Conservation (phyloP, 2,113 vertebrate species). For the Epinephelus lanceolatus region DNA sequence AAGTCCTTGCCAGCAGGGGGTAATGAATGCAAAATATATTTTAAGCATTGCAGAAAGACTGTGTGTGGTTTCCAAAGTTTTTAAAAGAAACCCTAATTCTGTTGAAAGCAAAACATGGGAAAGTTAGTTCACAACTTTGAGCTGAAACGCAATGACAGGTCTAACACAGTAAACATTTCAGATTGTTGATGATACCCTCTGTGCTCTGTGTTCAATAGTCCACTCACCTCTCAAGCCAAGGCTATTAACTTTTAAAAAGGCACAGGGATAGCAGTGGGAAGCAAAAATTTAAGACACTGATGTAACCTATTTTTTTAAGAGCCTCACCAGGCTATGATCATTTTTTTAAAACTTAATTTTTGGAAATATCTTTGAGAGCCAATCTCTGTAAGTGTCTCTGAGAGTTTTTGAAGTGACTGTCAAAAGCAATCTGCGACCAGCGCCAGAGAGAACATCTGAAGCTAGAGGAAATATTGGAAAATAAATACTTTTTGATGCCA, state of each 20-base stretch:
- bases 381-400: slow-evolving; percentile 17
- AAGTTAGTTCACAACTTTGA: neutral
- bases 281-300: slow-evolving; percentile 15
- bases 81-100: slow-evolving; percentile 24
- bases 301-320: slow-evolving; percentile 16
- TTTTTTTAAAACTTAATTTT: slow-evolving; percentile 14
- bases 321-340: neutral
- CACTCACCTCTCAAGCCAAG: neutral
- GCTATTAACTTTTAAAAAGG: slow-evolving; percentile 25
- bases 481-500: slow-evolving; percentile 26
- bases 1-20: slow-evolving; percentile 58
- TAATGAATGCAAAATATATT: slow-evolving; percentile 44
- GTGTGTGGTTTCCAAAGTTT: slow-evolving; percentile 16
- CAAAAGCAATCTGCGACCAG: slow-evolving; percentile 21
- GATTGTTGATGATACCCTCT: slow-evolving; percentile 26
- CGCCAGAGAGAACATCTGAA: slow-evolving; percentile 18
- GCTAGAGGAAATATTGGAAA: slow-evolving; percentile 16
- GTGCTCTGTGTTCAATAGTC: slow-evolving; percentile 12
- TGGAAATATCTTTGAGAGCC: slow-evolving; percentile 17
- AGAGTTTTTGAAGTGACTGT: slow-evolving; percentile 24
- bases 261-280: neutral
- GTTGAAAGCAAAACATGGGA: slow-evolving; percentile 39
- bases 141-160: neutral
- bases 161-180: slow-evolving; percentile 31
- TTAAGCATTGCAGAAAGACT: slow-evolving; percentile 5